A percentile compares a stretch with the other conserved stretches of the same genome.
These are phyloP conservation scores for Falco columbarius DNA, from an alignment of 2,797 vertebrate genomes.

Conservation along the genomic window DNA sequence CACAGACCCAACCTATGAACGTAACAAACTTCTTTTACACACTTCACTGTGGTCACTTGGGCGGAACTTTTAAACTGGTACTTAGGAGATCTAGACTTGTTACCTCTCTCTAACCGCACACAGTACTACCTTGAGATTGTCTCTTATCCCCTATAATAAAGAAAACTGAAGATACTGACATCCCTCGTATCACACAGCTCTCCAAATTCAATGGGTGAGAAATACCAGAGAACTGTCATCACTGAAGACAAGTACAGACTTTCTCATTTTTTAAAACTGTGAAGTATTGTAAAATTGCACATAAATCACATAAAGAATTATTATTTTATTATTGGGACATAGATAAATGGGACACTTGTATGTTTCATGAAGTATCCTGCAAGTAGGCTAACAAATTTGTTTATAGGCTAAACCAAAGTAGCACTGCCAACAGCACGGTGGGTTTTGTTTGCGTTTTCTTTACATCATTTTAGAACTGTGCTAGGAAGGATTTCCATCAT, in stretches of 20 bases:
- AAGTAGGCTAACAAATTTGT: neutral
- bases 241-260: neutral
- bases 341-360: neutral
- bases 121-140: neutral
- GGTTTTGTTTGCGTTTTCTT: neutral
- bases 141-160: neutral
- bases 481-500: neutral
- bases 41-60: neutral
- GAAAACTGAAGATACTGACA: neutral
- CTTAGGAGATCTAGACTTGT: neutral
- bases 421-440: neutral
- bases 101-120: neutral
- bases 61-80: neutral
- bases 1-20: neutral
- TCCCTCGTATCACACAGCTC: fast-evolving
- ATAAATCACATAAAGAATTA: neutral
- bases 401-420: neutral
- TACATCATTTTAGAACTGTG: neutral
- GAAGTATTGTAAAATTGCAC: neutral
- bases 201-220: neutral
- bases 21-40: neutral
- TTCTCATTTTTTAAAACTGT: neutral
- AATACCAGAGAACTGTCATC: neutral
- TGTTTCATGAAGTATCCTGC: neutral
- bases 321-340: neutral